Evolutionary conservation across 2,113 vertebrate genomes (phyloP), one percentile per base, ranked within the genome.

Genomic region (Protomyctophum bolini): DNA sequence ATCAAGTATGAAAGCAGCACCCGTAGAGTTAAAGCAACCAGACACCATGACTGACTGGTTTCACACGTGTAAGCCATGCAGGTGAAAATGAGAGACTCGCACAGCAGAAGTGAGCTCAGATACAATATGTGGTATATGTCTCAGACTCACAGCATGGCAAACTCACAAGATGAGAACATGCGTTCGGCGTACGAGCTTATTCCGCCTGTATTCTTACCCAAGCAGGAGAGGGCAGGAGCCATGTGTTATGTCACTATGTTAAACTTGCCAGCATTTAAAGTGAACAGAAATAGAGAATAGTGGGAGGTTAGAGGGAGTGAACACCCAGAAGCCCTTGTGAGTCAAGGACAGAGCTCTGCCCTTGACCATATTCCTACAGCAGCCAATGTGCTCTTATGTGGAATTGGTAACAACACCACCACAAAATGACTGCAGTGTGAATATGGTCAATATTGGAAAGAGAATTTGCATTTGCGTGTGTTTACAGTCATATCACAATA

Each of bases 181-280:
- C 89, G 82, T n/a, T 71, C 63, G 63, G 55, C 71, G 58, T 9
- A 15, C 69, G 41, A 59, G 66, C 67, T 66, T 61, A 45, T 67
- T 84, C 58, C 85, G 69, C 73, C 47, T 71, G 41, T 12, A 65
- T 79, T 94, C 96, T 98, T 98, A 98, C 97, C 97, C 92, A 95
- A 90, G 93, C 93, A 95, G 94, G 94, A 96, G 92, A 91, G 93
- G 92, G 95, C 95, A 94, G 95, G 96, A 94, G 93, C 94, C 96
- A 92, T 92, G 88, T 76, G 83, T 86, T 83, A 86, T 77, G 64
- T 83, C 76, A 92, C 87, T 94, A 92, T 93, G 94, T 97, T 96
- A 96, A 95, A 94, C 93, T 97, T 95, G 96, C 91, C 95, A 95
- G 96, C 96, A 83, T 94, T 94, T 87, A 88, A 88, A 88, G 92